Evolutionary conservation across 2,888 invertebrate species (phyloP).

Genomic region (Candidula unifasciata): DNA sequence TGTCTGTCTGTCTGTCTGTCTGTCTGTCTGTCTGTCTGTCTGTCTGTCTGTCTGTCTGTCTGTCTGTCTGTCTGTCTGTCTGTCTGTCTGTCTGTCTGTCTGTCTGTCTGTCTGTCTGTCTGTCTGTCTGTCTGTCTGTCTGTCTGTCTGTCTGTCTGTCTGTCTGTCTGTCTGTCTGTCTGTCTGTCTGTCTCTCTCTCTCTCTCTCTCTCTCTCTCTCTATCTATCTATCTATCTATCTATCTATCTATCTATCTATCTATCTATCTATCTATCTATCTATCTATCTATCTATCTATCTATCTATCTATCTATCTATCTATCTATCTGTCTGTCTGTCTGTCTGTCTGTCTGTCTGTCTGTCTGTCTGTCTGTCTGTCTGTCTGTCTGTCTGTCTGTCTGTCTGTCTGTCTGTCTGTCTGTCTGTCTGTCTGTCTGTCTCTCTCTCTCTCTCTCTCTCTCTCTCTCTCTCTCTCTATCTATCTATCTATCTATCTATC

Average conservation of each 20-base stretch:
- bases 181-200: no score
- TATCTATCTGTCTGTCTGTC: no score
- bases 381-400: constrained; percentile 14
- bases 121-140: constrained; percentile 19
- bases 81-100: neutral
- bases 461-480: no score
- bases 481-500: no score
- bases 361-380: constrained; percentile 9
- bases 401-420: constrained; percentile 30
- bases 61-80: neutral
- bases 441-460: no score
- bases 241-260: no score
- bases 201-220: no score
- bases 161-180: constrained; percentile 31
- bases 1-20: neutral
- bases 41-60: neutral
- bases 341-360: no score
- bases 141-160: constrained; percentile 29
- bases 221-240: no score
- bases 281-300: no score
- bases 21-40: constrained; percentile 17
- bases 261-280: no score
- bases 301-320: no score
- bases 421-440: constrained; percentile 27
- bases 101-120: constrained; percentile 1